Conservation (phyloP, 1,140 invertebrate species). For the Rhopalosiphum maidis region DNA sequence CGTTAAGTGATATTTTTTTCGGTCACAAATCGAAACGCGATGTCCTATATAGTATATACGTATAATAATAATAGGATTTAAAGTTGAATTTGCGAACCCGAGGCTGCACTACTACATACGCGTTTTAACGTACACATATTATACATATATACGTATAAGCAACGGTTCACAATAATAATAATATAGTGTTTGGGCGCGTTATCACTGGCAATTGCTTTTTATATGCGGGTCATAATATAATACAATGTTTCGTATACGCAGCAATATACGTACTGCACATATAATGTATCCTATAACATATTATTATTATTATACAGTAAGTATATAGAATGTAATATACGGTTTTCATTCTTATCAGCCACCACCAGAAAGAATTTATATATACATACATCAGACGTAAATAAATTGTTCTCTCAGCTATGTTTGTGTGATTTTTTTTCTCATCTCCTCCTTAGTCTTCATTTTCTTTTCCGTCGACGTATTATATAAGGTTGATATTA, state of each 20-base stretch:
- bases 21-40: background rate
- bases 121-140: background rate
- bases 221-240: conserved; percentile 9
- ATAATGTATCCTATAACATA: background rate
- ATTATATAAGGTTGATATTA: background rate
- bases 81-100: background rate
- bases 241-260: background rate
- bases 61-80: background rate
- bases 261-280: background rate
- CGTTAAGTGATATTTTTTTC: background rate
- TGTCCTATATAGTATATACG: background rate
- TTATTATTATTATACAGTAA: conserved; percentile 10
- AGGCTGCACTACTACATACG: background rate
- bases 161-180: background rate
- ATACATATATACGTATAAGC: background rate
- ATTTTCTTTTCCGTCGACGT: background rate
- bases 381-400: conserved; percentile 4
- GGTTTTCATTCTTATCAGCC: conserved; percentile 36
- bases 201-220: conserved; percentile 35
- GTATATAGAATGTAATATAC: conserved; percentile 13
- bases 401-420: conserved; percentile 55
- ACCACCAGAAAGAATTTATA: conserved; percentile 29
- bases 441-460: background rate
- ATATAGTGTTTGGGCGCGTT: background rate
- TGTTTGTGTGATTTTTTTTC: conserved; percentile 4